A percentile compares a stretch with the other conserved stretches of the same genome.
Conservation (phyloP, 1,140 invertebrate genomes). For the Brachionus angularis region DNA sequence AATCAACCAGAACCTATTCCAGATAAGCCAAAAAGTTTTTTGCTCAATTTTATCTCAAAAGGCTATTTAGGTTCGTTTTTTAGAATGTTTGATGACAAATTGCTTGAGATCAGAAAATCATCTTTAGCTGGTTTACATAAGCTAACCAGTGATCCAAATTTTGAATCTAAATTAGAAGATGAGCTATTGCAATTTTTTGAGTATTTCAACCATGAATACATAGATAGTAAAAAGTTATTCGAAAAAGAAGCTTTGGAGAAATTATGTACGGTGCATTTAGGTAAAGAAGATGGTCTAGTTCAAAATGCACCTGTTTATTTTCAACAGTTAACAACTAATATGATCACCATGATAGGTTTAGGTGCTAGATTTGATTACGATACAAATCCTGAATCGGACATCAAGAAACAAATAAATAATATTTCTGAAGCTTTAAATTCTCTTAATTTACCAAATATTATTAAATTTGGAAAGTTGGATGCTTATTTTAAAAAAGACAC, state of each 20-base stretch:
- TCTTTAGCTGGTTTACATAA: slow-evolving; percentile 1
- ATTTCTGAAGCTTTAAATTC: slow-evolving; percentile 25
- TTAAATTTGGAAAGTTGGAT: slow-evolving; percentile 9
- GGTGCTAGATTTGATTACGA: slow-evolving; percentile 34
- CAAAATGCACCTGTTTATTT: slow-evolving; percentile 30
- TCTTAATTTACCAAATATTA: slow-evolving; percentile 5
- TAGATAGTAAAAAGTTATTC: not conserved
- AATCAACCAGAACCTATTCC: not conserved
- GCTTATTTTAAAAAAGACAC: not conserved
- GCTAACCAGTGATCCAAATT: slow-evolving; percentile 26
- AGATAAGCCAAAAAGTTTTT: slow-evolving; percentile 19
- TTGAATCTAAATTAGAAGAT: slow-evolving; percentile 9
- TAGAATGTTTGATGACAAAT: slow-evolving; percentile 10
- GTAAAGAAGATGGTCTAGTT: slow-evolving; percentile 31
- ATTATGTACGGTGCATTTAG: not conserved
- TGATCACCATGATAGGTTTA: not conserved
- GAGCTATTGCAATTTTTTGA: slow-evolving; percentile 4
- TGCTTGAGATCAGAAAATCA: slow-evolving; percentile 35
- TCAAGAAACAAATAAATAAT: slow-evolving; percentile 34
- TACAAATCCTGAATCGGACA: not conserved
- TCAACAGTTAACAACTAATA: slow-evolving; percentile 25
- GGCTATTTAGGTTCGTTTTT: slow-evolving; percentile 43
- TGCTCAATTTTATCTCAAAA: slow-evolving; percentile 23
- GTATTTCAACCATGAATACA: slow-evolving; percentile 14
- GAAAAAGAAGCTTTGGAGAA: slow-evolving; percentile 6